Percentiles rank a stretch among this genome's conserved stretches.
These are phyloP conservation scores for Pocillopora damicornis DNA, from an alignment of 64 coral and sea anemone genomes.

Conservation along the genomic window DNA sequence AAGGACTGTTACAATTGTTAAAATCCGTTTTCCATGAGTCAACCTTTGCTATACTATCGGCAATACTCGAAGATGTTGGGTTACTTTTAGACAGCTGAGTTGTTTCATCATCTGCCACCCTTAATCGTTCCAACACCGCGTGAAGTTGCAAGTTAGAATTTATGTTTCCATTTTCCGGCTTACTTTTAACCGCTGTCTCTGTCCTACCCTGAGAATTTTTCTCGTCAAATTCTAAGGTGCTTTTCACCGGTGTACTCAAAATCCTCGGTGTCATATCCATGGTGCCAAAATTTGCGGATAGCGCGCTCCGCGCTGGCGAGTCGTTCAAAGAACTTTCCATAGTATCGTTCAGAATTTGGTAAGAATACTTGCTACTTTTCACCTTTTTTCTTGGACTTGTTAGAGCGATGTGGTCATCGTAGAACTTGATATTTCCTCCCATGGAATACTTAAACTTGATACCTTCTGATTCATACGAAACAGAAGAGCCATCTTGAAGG, in stretches of 20 bases:
- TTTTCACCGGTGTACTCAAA: neutral
- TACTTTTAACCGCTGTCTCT: neutral
- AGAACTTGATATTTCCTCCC: conserved; percentile 83
- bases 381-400: conserved; percentile 67
- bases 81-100: neutral
- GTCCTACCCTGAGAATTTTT: neutral
- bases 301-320: neutral
- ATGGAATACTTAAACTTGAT: conserved; percentile 85
- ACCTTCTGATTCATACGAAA: conserved; percentile 49
- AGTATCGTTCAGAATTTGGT: neutral
- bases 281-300: conserved; percentile 18
- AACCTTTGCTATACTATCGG: conserved; percentile 35
- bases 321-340: conserved; percentile 7
- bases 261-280: conserved; percentile 34
- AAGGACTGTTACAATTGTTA: conserved; percentile 13
- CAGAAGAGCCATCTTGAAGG: conserved; percentile 53
- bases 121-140: conserved; percentile 18
- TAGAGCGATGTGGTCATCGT: conserved; percentile 78
- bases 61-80: conserved; percentile 24
- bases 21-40: conserved; percentile 49
- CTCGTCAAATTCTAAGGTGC: neutral
- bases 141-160: conserved; percentile 3
- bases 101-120: neutral
- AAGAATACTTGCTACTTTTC: conserved; percentile 7
- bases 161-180: neutral